These are phyloP conservation scores for Pelobates fuscus DNA, from an alignment of 2,113 vertebrate genomes.

Conservation along the genomic window DNA sequence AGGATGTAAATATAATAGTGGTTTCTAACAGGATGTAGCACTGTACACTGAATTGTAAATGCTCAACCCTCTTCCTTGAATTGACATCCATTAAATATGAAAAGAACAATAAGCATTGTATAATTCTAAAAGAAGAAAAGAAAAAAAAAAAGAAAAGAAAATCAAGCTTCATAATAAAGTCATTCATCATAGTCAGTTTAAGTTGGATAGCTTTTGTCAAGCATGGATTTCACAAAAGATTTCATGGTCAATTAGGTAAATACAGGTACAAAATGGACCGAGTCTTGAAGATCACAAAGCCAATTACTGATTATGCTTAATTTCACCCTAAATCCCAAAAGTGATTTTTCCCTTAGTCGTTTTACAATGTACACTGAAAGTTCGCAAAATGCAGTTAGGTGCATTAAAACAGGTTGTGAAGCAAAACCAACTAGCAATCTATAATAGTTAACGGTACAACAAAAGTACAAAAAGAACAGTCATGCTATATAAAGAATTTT, in stretches of 20 bases:
- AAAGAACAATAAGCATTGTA: constrained; percentile 62
- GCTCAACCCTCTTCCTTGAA: constrained; percentile 56
- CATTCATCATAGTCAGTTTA: constrained; percentile 71
- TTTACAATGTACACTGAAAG: constrained; percentile 59
- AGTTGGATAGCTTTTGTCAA: constrained; percentile 58
- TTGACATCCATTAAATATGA: constrained; percentile 56
- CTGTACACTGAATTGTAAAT: constrained; percentile 52
- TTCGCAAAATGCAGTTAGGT: constrained; percentile 48
- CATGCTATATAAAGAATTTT: too few species aligned
- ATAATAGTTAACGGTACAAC: constrained; percentile 11
- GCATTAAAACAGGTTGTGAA: constrained; percentile 52
- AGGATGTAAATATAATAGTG: constrained; percentile 10
- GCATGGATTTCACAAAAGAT: constrained; percentile 64
- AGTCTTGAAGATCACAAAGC: constrained; percentile 66
- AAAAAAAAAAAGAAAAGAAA: too few species aligned
- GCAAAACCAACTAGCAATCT: constrained; percentile 46
- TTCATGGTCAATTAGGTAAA: constrained; percentile 78
- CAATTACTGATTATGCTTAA: constrained; percentile 76
- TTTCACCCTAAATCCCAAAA: constrained; percentile 68
- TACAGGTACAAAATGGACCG: constrained; percentile 70
- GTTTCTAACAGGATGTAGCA: constrained; percentile 29
- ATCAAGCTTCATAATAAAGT: constrained; percentile 59
- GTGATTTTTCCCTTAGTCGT: constrained; percentile 51
- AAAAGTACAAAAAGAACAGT: constrained; percentile 2
- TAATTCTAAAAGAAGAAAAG: constrained; percentile 60